phyloP scores from a whole-genome alignment of 2,888 invertebrate genomes.

The Xanthia icteritia region DNA sequence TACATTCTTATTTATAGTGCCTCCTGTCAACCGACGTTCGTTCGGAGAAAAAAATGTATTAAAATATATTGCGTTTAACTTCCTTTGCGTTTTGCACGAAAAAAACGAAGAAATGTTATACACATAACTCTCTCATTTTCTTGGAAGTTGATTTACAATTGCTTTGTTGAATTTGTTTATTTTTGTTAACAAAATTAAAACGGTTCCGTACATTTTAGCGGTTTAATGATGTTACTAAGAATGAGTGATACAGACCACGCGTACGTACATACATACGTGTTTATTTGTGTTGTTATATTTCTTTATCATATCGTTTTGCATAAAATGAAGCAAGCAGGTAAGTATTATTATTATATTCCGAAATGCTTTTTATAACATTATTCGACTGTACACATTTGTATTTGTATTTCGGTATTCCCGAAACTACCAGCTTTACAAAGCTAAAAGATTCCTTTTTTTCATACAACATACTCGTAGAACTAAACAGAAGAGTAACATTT shows the following conservation, averaged over 20 bases:
- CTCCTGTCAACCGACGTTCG: slow-evolving; percentile 63
- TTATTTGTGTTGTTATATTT: slow-evolving; percentile 40
- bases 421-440: neutral
- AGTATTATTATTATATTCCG: neutral
- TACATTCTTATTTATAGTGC: slow-evolving; percentile 69
- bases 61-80: slow-evolving; percentile 71
- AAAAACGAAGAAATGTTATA: slow-evolving; percentile 66
- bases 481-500: slow-evolving; percentile 18
- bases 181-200: slow-evolving; percentile 69
- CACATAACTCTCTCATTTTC: slow-evolving; percentile 71
- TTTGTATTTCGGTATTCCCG: neutral
- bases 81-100: slow-evolving; percentile 65
- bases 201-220: slow-evolving; percentile 63
- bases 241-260: slow-evolving; percentile 59
- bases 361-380: neutral
- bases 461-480: slow-evolving; percentile 33
- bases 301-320: slow-evolving; percentile 32
- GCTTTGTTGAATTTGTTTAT: slow-evolving; percentile 72
- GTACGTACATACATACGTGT: slow-evolving; percentile 25
- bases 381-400: neutral
- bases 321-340: neutral
- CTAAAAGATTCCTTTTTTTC: neutral
- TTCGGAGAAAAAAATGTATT: slow-evolving; percentile 68
- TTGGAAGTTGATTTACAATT: slow-evolving; percentile 73
- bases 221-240: slow-evolving; percentile 68